Conservation (phyloP, 1,140 invertebrate genomes). For the Pemphigus obesinymphae region DNA sequence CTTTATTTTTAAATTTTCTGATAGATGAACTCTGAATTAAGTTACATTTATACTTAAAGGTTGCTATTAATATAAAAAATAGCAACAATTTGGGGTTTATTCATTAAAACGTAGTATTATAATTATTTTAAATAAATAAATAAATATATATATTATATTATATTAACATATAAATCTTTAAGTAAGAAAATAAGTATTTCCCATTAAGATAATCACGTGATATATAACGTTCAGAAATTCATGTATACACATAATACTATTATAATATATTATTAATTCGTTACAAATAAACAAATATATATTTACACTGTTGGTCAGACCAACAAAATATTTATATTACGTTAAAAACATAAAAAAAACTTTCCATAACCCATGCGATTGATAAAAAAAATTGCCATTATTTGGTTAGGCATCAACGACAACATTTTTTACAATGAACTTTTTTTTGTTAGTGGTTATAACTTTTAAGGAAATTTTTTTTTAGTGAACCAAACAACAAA, state of each 20-base stretch:
- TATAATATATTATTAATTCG: not conserved
- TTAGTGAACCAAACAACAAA: constrained; percentile 29
- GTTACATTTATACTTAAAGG: too few species aligned
- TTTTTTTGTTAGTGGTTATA: constrained; percentile 16
- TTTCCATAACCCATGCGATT: constrained; percentile 41
- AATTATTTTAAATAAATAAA: too few species aligned
- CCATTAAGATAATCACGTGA: too few species aligned
- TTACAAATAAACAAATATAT: not conserved
- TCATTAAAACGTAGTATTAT: too few species aligned
- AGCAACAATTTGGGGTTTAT: too few species aligned
- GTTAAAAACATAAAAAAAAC: not conserved
- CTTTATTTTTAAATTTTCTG: too few species aligned
- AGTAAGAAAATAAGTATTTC: too few species aligned
- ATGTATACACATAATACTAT: not conserved
- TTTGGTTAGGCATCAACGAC: constrained; percentile 29
- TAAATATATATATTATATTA: too few species aligned
- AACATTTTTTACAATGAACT: constrained; percentile 12
- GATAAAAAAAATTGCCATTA: constrained; percentile 32
- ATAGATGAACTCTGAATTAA: too few species aligned
- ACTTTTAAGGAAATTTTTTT: not conserved
- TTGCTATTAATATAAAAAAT: too few species aligned
- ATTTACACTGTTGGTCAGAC: constrained; percentile 2
- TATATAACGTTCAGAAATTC: not conserved
- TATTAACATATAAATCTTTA: too few species aligned
- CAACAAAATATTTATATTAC: constrained; percentile 12